phyloP scores from a whole-genome alignment of 2,888 invertebrate species.

The Druceiella hillmani region DNA sequence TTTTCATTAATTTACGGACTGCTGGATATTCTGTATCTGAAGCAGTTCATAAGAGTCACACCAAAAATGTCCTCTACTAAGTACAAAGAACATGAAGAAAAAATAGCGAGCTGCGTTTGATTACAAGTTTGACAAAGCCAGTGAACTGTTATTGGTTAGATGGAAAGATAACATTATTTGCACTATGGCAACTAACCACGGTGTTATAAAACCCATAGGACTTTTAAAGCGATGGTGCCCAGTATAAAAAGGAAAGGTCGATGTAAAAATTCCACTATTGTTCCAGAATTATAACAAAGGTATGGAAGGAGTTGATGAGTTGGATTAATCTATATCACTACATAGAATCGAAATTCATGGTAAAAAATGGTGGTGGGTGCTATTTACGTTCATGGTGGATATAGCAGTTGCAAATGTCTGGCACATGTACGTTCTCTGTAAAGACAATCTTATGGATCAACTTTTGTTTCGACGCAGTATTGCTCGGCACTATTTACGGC shows the following conservation, averaged over 20 bases:
- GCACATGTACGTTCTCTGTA: neutral
- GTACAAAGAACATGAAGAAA: neutral
- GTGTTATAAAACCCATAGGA: neutral
- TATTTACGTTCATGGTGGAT: neutral
- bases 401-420: neutral
- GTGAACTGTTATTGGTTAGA: neutral
- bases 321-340: neutral
- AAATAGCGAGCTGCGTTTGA: neutral
- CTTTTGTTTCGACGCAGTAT: neutral
- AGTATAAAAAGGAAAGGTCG: neutral
- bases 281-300: slow-evolving; percentile 1
- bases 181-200: neutral
- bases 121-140: neutral
- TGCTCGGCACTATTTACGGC: neutral
- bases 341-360: neutral
- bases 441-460: neutral
- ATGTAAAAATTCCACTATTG: neutral
- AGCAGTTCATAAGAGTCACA: neutral
- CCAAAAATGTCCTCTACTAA: neutral
- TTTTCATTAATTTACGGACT: too few species aligned
- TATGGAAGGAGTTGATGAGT: neutral
- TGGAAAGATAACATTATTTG: neutral
- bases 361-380: slow-evolving; percentile 1
- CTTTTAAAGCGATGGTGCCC: too few species aligned
- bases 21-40: neutral